phyloP scores from a whole-genome alignment of 2,113 vertebrate genomes.

The Spheniscus mendiculus region DNA sequence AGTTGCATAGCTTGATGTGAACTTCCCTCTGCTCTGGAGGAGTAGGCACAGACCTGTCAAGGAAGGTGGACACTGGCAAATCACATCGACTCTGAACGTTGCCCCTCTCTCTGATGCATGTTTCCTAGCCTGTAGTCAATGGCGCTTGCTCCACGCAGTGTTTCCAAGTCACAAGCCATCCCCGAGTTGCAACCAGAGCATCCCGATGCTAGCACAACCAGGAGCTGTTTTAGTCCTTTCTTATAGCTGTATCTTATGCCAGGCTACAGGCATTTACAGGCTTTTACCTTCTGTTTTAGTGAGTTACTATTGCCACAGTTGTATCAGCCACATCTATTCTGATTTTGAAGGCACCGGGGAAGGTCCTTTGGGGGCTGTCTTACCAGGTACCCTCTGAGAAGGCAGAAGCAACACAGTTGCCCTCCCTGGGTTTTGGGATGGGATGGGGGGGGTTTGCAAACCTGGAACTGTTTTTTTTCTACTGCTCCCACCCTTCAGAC shows the following conservation, averaged over 20 bases:
- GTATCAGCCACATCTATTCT: not conserved
- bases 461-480: not conserved
- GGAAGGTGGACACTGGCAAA: not conserved
- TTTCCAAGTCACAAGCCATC: not conserved
- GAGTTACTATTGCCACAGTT: not conserved
- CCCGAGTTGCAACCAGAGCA: not conserved
- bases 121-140: not conserved
- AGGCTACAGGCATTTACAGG: not conserved
- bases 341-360: not conserved
- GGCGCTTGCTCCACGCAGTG: accelerated
- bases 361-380: not conserved
- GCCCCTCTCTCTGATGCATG: not conserved
- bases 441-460: not conserved
- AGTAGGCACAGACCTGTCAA: not conserved
- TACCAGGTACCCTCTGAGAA: not conserved
- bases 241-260: not conserved
- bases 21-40: not conserved
- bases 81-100: not conserved
- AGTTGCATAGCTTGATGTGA: not conserved
- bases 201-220: not conserved
- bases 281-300: not conserved
- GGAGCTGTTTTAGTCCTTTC: not conserved
- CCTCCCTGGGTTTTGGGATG: not conserved
- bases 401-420: not conserved
- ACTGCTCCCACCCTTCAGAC: not conserved